These are phyloP conservation scores for Cantharis lateralis DNA, from an alignment of 2,888 invertebrate genomes.

Conservation along the genomic window DNA sequence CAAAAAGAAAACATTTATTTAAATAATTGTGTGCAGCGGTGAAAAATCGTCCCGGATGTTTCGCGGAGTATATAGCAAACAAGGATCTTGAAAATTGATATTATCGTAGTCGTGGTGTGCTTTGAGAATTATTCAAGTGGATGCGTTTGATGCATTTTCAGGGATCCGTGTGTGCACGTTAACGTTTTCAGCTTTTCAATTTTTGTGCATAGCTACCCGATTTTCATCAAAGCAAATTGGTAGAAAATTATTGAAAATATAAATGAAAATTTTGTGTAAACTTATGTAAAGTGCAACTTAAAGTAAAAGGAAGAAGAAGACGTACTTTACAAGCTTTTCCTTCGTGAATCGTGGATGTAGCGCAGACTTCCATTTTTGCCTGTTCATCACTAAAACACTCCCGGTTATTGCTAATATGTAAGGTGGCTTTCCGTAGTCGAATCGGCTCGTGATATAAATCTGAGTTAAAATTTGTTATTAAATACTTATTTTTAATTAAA, in stretches of 20 bases:
- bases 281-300: neutral
- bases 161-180: neutral
- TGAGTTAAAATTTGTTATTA: constrained; percentile 30
- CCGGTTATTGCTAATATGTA: constrained; percentile 47
- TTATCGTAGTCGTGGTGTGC: neutral
- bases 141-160: neutral
- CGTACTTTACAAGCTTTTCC: constrained; percentile 54
- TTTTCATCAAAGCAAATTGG: neutral
- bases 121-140: neutral
- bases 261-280: neutral
- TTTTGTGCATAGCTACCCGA: neutral
- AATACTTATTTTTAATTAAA: neutral
- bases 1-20: neutral
- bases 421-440: constrained; percentile 47
- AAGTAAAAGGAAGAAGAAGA: neutral
- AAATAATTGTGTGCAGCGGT: neutral
- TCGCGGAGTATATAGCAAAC: neutral
- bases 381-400: constrained; percentile 45
- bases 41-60: neutral
- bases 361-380: constrained; percentile 46
- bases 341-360: constrained; percentile 49
- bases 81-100: neutral
- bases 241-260: neutral
- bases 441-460: constrained; percentile 48
- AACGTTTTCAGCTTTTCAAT: neutral